These are phyloP conservation scores for Eulithis prunata DNA, from an alignment of 2,888 invertebrate genomes.

Conservation along the genomic window DNA sequence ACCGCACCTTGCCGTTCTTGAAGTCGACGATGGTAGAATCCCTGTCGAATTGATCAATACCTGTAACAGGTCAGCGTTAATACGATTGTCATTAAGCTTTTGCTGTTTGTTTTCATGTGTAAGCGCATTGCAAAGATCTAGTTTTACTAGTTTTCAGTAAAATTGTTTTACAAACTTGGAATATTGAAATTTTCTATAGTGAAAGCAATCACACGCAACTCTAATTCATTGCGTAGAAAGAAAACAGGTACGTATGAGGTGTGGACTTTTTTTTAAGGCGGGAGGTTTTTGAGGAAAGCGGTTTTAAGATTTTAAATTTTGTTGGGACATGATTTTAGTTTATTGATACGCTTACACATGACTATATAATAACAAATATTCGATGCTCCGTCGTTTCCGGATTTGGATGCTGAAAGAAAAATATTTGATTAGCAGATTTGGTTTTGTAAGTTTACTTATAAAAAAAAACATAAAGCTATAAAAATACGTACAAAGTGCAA, in stretches of 20 bases:
- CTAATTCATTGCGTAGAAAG: too few species aligned
- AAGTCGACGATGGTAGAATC: conserved; percentile 99
- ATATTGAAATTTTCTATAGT: too few species aligned
- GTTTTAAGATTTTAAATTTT: too few species aligned
- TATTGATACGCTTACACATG: conserved; percentile 47
- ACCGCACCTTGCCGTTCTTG: conserved; percentile 96
- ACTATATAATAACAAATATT: conserved; percentile 40
- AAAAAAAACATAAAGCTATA: conserved; percentile 8
- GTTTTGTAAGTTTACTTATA: conserved; percentile 23
- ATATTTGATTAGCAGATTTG: conserved; percentile 57
- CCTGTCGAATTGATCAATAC: conserved; percentile 99
- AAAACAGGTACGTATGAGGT: too few species aligned
- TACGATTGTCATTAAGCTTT: conserved; percentile 62
- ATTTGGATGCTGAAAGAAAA: conserved; percentile 62
- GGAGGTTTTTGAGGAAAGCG: too few species aligned
- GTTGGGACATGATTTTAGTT: too few species aligned
- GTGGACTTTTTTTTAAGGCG: too few species aligned
- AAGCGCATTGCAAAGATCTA: conserved; percentile 42
- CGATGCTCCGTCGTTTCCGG: conserved; percentile 50
- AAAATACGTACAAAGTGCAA: too few species aligned
- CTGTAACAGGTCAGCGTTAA: conserved; percentile 81
- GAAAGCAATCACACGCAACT: too few species aligned
- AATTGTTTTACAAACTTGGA: too few species aligned
- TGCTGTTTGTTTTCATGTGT: conserved; percentile 39
- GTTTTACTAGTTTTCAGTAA: too few species aligned